Evolutionary conservation across 2,888 invertebrate genomes (phyloP), one percentile per base, ranked within the genome.

Genomic region (Flabesymbios commensalis): DNA sequence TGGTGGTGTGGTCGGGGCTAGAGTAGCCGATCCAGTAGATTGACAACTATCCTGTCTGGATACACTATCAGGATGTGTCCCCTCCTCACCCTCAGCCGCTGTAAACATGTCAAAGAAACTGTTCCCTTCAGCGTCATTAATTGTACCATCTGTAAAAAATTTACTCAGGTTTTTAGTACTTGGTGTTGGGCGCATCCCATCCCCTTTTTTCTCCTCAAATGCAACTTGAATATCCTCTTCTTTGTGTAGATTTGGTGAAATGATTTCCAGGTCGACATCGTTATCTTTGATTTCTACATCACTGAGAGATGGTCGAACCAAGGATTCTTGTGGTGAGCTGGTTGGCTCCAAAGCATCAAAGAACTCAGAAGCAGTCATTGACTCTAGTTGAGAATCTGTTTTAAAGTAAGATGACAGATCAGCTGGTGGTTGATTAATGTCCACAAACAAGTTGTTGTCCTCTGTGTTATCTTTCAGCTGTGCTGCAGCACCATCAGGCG

Each of bases 51-150:
- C n/a, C n/a, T n/a, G n/a, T n/a, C n/a, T n/a, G n/a, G n/a, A n/a
- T n/a, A n/a, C n/a, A n/a, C n/a, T n/a, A n/a, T n/a, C n/a, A n/a
- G n/a, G n/a, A n/a, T n/a, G n/a, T n/a, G n/a, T n/a, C n/a, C n/a
- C n/a, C n/a, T n/a, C 58, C 5, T 59, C 65, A 32, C 39, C 54
- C 28, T 60, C 64, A n/a, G 43, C 67, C 10, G 67, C 64, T 2
- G 70, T 66, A 45, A 71, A 71, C 14, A 63, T 55, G 45, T 71
- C 71, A 64, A 71, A 71, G 55, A 71, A 70, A 29, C 57, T 63
- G 42, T 70, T 70, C 10, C 67, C 69, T n/a, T 66, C 69, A 4
- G 41, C 54, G 57, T 69, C 67, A 4, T 24, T 42, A 14, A 31
- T 55, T 5, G 31, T 42, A 17, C 43, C 45, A 43, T 59, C 65